These are phyloP conservation scores for Steatornis caripensis DNA, from an alignment of 2,113 vertebrate species.

Conservation along the genomic window DNA sequence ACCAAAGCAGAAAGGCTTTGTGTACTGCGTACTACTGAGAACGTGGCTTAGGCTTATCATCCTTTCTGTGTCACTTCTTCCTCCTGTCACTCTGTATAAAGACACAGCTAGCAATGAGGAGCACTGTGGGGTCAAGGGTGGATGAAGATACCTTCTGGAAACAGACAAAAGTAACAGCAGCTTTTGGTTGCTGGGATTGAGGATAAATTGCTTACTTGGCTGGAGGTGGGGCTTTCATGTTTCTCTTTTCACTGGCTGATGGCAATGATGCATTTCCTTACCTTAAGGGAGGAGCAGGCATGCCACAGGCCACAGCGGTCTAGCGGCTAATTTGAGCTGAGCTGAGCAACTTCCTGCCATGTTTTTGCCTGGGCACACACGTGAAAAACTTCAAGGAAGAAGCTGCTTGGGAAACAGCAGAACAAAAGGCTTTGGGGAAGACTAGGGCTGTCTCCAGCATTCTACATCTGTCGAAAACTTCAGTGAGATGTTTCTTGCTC, in stretches of 20 bases:
- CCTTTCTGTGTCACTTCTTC: not conserved
- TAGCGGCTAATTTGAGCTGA: not conserved
- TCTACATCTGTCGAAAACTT: not conserved
- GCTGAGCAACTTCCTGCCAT: not conserved
- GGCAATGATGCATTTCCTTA: not conserved
- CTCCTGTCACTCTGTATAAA: not conserved
- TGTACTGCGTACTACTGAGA: not conserved
- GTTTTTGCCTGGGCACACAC: not conserved
- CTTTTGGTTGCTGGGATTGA: not conserved
- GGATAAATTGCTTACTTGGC: not conserved
- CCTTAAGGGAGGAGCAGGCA: not conserved
- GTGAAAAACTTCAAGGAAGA: not conserved
- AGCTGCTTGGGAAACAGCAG: not conserved
- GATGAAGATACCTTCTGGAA: not conserved
- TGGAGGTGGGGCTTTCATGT: fast-evolving
- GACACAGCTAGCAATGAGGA: not conserved
- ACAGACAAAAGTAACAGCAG: not conserved
- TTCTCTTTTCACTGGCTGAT: not conserved
- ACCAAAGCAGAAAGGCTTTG: not conserved
- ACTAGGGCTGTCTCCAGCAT: not conserved
- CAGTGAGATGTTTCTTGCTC: not conserved
- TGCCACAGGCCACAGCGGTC: not conserved
- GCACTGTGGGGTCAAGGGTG: not conserved
- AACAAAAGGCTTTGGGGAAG: not conserved
- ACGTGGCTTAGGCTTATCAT: not conserved